phyloP scores from a whole-genome alignment of 1,140 invertebrate species.

The Heliconius congener region DNA sequence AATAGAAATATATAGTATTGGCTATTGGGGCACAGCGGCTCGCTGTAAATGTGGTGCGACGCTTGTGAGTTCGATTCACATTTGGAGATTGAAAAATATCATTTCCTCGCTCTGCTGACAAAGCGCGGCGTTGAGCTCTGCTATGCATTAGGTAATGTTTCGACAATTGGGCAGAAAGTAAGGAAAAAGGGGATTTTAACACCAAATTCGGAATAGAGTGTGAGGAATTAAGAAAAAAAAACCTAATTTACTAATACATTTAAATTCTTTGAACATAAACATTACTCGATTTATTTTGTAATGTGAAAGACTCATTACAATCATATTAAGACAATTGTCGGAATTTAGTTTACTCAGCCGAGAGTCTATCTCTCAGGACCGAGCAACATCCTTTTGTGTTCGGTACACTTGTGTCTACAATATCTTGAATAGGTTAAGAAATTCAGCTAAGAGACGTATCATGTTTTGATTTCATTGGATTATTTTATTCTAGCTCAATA shows the following conservation, averaged over 20 bases:
- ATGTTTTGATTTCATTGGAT: background rate
- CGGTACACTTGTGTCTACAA: constrained; percentile 59
- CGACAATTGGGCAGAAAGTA: no score
- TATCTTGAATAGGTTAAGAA: constrained; percentile 41
- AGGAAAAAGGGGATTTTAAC: no score
- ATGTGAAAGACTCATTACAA: constrained; percentile 44
- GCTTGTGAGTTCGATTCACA: no score
- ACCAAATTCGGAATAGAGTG: no score
- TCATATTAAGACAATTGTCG: constrained; percentile 41
- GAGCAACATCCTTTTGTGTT: constrained; percentile 63
- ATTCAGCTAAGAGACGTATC: constrained; percentile 18
- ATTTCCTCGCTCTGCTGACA: no score
- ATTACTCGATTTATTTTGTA: background rate
- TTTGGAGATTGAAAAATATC: no score
- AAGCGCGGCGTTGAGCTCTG: no score
- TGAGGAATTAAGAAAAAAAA: no score
- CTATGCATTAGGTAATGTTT: no score
- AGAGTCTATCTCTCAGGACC: constrained; percentile 50
- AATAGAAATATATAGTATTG: no score
- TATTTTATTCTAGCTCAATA: background rate
- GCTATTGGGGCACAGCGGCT: no score
- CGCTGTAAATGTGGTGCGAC: no score
- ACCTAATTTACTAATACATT: background rate
- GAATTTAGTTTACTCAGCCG: constrained; percentile 64
- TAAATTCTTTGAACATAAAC: background rate